Evolutionary conservation across 2,888 invertebrate genomes (phyloP).

Genomic region (Drosophila sordidula): DNA sequence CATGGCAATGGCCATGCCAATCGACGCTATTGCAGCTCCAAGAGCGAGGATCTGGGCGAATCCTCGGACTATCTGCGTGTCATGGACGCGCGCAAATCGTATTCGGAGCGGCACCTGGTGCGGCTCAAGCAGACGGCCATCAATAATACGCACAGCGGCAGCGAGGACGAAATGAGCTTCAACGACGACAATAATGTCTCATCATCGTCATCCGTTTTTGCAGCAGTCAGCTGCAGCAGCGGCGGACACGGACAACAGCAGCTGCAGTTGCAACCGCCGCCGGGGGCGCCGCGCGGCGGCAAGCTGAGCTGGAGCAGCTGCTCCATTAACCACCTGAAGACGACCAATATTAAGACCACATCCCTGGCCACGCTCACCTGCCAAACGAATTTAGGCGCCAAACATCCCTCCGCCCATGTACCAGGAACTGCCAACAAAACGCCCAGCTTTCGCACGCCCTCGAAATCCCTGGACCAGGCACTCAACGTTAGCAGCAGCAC

Average conservation of each 20-base stretch:
- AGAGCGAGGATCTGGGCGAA: conserved; percentile 83
- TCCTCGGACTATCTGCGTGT: conserved; percentile 77
- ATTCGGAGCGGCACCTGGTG: conserved; percentile 83
- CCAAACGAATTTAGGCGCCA: conserved; percentile 79
- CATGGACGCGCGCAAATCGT: conserved; percentile 83
- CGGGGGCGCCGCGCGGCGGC: conserved; percentile 45
- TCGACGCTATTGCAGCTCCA: conserved; percentile 82
- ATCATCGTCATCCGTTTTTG: conserved; percentile 37
- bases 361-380: conserved; percentile 83
- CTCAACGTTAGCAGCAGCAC: conserved; percentile 64
- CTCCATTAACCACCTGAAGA: conserved; percentile 83
- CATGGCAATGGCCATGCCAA: conserved; percentile 65
- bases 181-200: conserved; percentile 84
- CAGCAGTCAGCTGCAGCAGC: conserved; percentile 23
- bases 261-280: conserved; percentile 45
- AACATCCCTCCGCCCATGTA: conserved; percentile 54
- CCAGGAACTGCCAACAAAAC: conserved; percentile 40
- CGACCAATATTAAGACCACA: conserved; percentile 84
- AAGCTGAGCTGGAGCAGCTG: conserved; percentile 82
- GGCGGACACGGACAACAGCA: conserved; percentile 43
- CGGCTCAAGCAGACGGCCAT: conserved; percentile 84
- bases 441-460: conserved; percentile 68
- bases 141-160: conserved; percentile 81
- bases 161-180: conserved; percentile 83
- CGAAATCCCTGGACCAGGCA: conserved; percentile 80